Evolutionary conservation across 2,797 vertebrate species (phyloP), one percentile per base, ranked within the genome.

Genomic region (Schizothorax lantsangensis): DNA sequence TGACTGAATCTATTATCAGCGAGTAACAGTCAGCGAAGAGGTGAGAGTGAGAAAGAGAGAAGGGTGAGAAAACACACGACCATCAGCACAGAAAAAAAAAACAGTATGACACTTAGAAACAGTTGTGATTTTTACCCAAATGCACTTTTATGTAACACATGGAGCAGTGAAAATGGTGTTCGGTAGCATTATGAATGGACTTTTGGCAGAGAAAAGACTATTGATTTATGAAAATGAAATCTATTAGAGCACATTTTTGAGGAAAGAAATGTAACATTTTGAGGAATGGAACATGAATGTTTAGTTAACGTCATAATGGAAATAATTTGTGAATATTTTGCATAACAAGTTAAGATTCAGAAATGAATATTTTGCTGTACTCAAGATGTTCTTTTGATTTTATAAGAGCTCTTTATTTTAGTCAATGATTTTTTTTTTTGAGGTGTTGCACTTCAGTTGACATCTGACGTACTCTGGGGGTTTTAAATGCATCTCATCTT

Each of bases 1-100:
- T 62, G 77, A 79, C 64, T 85, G 77, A 79, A 85, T 85, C 77
- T 85, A 79, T 84, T 84, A 84, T 84, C 83, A 78, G 59, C 45
- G 47, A 68, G 74, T 79, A 85, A 85, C 84, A 80, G 84, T 79
- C 84, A 80, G 77, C 14, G 52, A 79, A 80, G 77, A 80, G 84
- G 66, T 80, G 84, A 85, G 62, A 79, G 75, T 85, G 77, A 85
- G 84, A 85, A 80, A 79, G 64, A 84, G 82, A 84, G 49, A 52
- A 80, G 66, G 40, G 77, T 79, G 77, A 72, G 84, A 80, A 85
- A 85, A 80, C 33, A 17, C 84, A 79, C 38, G 47, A 69, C 84
- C 84, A 85, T 85, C 74, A 79, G 83, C 43, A 68, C 54, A 40
- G 54, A n/a, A 40, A 19, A 21, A 75, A 75, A 36, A 75, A 73